A percentile compares a stretch with the other conserved stretches of the same genome.
Evolutionary conservation across 2,797 vertebrate genomes (phyloP).

Genomic region (Okamejei kenojei): DNA sequence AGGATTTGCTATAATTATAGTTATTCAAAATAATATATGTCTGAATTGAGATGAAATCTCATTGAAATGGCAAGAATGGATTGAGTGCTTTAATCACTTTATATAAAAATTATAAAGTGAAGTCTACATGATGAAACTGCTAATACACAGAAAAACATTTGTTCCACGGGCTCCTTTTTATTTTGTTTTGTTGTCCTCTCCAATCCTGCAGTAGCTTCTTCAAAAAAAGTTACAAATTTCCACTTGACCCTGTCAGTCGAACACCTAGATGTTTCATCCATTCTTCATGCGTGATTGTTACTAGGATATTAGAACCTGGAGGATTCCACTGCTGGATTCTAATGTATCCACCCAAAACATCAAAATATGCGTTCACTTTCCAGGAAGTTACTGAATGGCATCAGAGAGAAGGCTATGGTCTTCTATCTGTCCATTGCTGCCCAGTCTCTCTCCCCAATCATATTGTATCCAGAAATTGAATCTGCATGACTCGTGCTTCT

Average conservation of each 20-base stretch:
- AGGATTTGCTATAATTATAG: background rate
- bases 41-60: background rate
- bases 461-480: too few species aligned
- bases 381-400: background rate
- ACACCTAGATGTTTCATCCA: background rate
- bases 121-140: background rate
- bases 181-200: background rate
- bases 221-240: background rate
- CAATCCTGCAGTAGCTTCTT: background rate
- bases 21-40: conserved; percentile 4
- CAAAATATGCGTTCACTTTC: background rate
- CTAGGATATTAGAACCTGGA: background rate
- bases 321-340: background rate
- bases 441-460: too few species aligned
- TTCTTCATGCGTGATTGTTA: background rate
- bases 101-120: background rate
- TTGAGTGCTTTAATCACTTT: background rate
- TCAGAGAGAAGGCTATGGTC: background rate
- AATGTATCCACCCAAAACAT: background rate
- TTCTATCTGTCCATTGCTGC: too few species aligned
- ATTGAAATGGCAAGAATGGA: background rate
- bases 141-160: background rate
- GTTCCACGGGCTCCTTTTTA: background rate
- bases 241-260: background rate
- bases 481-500: background rate